Evolutionary conservation across 2,113 vertebrate genomes (phyloP).

Genomic region (Sigmodon hispidus): DNA sequence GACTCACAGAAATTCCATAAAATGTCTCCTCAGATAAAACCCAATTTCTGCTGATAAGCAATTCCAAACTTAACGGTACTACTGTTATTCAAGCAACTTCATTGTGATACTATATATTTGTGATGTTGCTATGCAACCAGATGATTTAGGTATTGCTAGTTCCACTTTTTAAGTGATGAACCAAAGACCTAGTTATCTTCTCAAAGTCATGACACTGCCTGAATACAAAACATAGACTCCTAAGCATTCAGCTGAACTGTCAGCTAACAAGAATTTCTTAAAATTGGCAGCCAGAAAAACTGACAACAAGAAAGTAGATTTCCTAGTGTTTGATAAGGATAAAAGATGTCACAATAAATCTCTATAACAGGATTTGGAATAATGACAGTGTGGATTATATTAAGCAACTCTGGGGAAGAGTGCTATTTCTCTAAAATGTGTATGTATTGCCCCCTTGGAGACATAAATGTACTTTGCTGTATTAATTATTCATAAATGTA

Average conservation of each 20-base stretch:
- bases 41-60: not conserved
- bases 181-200: not conserved
- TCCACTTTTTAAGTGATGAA: slow-evolving; percentile 14
- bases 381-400: not conserved
- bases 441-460: not conserved
- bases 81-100: not conserved
- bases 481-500: not conserved
- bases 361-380: not conserved
- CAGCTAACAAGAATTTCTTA: not conserved
- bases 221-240: not conserved
- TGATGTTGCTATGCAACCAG: not conserved
- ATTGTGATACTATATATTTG: not conserved
- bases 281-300: not conserved
- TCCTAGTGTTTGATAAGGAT: not conserved
- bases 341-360: not conserved
- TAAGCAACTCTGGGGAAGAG: not conserved
- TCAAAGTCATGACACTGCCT: not conserved
- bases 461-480: not conserved
- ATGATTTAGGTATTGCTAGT: not conserved
- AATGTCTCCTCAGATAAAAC: not conserved
- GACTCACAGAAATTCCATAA: not conserved
- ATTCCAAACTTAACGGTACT: not conserved
- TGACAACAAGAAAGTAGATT: not conserved
- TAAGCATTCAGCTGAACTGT: not conserved
- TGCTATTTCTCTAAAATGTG: not conserved